These are phyloP conservation scores for Chaetops frenatus DNA, from an alignment of 2,113 vertebrate genomes.

Conservation along the genomic window DNA sequence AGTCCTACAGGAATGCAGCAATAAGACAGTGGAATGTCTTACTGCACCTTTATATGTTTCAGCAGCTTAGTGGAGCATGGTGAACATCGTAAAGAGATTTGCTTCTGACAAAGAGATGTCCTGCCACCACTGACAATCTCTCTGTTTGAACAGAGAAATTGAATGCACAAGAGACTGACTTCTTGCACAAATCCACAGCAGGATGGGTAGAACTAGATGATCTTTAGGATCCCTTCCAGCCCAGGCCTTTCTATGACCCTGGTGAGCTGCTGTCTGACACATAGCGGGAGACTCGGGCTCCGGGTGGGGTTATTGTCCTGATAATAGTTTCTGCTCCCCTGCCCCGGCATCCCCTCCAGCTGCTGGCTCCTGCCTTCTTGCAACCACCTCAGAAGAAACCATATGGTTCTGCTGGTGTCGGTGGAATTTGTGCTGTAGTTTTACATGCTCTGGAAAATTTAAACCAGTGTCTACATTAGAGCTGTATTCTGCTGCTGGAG, in stretches of 20 bases:
- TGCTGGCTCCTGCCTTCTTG: not conserved
- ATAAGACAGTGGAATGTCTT: not conserved
- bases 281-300: rapidly evolving
- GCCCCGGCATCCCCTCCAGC: not conserved
- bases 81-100: not conserved
- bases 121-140: not conserved
- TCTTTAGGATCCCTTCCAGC: not conserved
- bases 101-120: not conserved
- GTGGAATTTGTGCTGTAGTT: not conserved
- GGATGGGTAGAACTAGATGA: not conserved
- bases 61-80: not conserved
- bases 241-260: not conserved
- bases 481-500: not conserved
- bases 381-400: not conserved
- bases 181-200: not conserved
- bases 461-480: not conserved
- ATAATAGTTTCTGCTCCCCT: not conserved
- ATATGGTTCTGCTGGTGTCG: not conserved
- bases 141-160: not conserved
- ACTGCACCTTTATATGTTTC: not conserved
- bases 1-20: not conserved
- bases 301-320: not conserved
- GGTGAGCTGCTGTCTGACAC: not conserved
- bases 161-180: not conserved
- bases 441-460: not conserved